phyloP scores from a whole-genome alignment of 64 coral and sea anemone species.

The Porites australiensis region DNA sequence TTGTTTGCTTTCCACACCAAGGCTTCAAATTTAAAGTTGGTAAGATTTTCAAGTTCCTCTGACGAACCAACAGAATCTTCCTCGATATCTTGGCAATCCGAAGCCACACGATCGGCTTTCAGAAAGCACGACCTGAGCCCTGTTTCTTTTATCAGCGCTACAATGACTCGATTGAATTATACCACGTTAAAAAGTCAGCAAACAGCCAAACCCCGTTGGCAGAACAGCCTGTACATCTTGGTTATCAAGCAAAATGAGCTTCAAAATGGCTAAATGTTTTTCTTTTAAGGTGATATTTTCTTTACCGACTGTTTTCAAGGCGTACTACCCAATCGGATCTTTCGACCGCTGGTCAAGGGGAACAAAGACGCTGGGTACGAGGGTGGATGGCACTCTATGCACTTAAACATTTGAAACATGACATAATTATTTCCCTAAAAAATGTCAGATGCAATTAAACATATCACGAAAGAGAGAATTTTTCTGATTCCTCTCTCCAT shows the following conservation, averaged over 20 bases:
- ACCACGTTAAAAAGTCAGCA: background rate
- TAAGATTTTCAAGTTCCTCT: constrained; percentile 5
- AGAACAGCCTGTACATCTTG: background rate
- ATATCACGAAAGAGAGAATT: too few species aligned
- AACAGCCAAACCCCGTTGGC: background rate
- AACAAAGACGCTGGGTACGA: too few species aligned
- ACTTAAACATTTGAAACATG: too few species aligned
- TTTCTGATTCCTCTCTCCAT: too few species aligned
- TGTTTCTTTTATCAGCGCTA: background rate
- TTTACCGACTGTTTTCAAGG: too few species aligned
- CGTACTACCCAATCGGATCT: too few species aligned
- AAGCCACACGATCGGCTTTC: constrained; percentile 24
- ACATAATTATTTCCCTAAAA: too few species aligned
- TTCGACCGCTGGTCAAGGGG: too few species aligned
- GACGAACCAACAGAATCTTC: constrained; percentile 28
- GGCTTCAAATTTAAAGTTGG: background rate
- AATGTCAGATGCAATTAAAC: too few species aligned
- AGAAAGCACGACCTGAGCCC: too few species aligned
- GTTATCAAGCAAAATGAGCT: background rate
- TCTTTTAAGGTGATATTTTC: too few species aligned
- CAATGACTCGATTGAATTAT: background rate
- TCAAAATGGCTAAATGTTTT: background rate
- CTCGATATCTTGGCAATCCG: constrained; percentile 38
- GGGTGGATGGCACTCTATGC: too few species aligned
- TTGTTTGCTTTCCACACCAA: background rate